phyloP scores from a whole-genome alignment of 2,797 vertebrate genomes.

The Caiman crocodilus region DNA sequence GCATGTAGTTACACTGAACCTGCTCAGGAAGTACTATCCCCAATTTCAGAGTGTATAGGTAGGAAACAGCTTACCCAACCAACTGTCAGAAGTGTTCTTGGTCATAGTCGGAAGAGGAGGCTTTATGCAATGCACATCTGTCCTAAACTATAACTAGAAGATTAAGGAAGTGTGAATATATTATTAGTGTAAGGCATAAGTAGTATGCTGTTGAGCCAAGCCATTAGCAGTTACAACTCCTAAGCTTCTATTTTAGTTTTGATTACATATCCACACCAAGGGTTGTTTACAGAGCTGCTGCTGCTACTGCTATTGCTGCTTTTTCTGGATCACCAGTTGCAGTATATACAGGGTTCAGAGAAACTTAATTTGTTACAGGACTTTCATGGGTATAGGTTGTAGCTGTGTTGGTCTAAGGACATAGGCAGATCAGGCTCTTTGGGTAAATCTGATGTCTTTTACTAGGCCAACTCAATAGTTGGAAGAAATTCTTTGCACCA shows the following conservation, averaged over 20 bases:
- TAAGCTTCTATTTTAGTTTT: neutral
- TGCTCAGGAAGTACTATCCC: neutral
- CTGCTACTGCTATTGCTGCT: neutral
- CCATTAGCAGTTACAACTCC: neutral
- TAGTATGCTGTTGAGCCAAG: neutral
- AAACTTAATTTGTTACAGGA: neutral
- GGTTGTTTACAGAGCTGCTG: neutral
- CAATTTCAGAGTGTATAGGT: neutral
- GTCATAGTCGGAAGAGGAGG: neutral
- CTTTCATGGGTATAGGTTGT: neutral
- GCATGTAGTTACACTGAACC: neutral
- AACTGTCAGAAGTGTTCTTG: neutral
- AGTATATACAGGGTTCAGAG: neutral
- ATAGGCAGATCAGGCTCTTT: too few relatives aligned
- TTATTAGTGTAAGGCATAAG: accelerated
- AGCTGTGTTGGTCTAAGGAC: too few relatives aligned
- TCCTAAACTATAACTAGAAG: neutral
- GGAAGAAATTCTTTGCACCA: too few relatives aligned
- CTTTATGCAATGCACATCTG: neutral
- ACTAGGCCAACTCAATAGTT: too few relatives aligned
- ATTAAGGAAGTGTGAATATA: neutral
- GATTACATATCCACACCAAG: neutral
- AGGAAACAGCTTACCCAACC: neutral
- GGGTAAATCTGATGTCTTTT: too few relatives aligned
- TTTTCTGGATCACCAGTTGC: neutral